Evolutionary conservation across 35 echinoderm and acorn worm genomes (phyloP).

Genomic region (Nesometra sesokonis): DNA sequence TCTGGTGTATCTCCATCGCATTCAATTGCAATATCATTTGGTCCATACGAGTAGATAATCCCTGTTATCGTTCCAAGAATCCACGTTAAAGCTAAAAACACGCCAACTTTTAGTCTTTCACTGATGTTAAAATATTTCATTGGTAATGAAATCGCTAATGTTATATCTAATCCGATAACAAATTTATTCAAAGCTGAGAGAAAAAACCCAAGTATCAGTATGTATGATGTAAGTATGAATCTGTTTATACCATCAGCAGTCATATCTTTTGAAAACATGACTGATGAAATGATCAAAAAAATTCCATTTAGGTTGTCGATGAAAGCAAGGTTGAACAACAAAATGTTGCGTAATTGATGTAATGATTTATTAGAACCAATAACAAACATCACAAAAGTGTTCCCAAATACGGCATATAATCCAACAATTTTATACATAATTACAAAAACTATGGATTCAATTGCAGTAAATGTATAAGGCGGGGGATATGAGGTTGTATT

Average conservation of each 20-base stretch:
- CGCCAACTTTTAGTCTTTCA: background rate
- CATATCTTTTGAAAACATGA: background rate
- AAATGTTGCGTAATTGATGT: background rate
- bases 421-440: background rate
- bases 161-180: background rate
- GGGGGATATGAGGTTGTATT: no score
- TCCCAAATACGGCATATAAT: background rate
- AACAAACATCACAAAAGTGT: background rate
- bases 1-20: background rate
- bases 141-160: background rate
- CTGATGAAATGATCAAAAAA: background rate
- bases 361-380: background rate
- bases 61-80: background rate
- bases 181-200: background rate
- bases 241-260: no score
- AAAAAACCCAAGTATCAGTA: no score
- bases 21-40: background rate
- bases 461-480: no score
- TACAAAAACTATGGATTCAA: background rate
- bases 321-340: background rate
- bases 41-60: background rate
- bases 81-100: background rate
- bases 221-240: no score
- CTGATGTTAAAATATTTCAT: background rate
- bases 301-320: background rate